Evolutionary conservation across 2,797 vertebrate species (phyloP).

Genomic region (Pogonophryne albipinna): DNA sequence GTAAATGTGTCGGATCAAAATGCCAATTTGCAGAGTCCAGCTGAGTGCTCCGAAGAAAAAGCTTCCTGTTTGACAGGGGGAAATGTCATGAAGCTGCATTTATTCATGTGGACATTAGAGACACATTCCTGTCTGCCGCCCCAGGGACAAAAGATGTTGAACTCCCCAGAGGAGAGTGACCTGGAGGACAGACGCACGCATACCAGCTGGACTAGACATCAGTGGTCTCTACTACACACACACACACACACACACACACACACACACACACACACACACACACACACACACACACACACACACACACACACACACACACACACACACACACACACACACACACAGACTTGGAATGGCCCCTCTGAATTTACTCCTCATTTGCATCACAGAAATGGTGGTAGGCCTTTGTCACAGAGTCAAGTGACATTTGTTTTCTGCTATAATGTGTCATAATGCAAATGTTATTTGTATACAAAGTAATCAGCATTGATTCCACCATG

Average conservation of each 20-base stretch:
- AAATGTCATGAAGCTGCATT: constrained; percentile 74
- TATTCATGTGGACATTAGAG: constrained; percentile 77
- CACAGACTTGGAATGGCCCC: constrained; percentile 4
- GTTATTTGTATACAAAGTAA: constrained; percentile 9
- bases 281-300: background rate
- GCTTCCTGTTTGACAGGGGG: constrained; percentile 58
- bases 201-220: constrained; percentile 82
- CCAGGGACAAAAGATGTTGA: constrained; percentile 69
- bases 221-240: background rate
- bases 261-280: too few species aligned
- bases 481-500: constrained; percentile 31
- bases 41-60: constrained; percentile 63
- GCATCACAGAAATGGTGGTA: constrained; percentile 15
- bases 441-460: background rate
- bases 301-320: constrained; percentile 15
- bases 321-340: constrained; percentile 19
- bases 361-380: constrained; percentile 42
- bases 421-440: background rate
- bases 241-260: constrained; percentile 2
- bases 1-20: constrained; percentile 70
- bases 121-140: constrained; percentile 60
- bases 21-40: constrained; percentile 77
- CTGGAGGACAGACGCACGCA: constrained; percentile 74
- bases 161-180: constrained; percentile 79
- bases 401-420: too few species aligned